phyloP scores from a whole-genome alignment of 2,888 invertebrate genomes.

The Macrophya annulata region DNA sequence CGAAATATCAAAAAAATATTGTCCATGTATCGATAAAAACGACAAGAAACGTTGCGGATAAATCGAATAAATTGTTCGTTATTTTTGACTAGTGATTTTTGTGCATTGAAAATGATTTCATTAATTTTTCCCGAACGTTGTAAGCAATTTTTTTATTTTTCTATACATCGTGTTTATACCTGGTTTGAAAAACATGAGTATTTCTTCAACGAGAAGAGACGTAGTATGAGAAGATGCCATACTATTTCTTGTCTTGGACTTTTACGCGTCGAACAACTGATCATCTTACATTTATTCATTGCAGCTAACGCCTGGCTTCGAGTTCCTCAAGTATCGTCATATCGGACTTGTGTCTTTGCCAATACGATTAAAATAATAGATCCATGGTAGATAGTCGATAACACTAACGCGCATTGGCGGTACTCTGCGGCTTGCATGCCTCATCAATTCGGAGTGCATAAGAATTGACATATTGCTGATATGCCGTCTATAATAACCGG shows the following conservation, averaged over 20 bases:
- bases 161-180: not conserved
- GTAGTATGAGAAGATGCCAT: not conserved
- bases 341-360: not conserved
- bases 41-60: not conserved
- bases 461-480: not conserved
- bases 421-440: constrained; percentile 28
- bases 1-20: not conserved
- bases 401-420: constrained; percentile 13
- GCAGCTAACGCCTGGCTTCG: constrained; percentile 18
- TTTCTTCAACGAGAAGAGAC: not conserved
- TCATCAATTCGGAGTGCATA: constrained; percentile 17
- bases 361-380: constrained; percentile 5
- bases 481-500: not conserved
- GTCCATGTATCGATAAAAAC: not conserved
- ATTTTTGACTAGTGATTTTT: not conserved
- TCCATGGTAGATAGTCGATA: not conserved
- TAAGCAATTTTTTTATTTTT: not conserved
- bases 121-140: not conserved
- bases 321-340: not conserved
- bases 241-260: not conserved
- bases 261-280: not conserved
- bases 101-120: not conserved
- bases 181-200: not conserved
- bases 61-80: not conserved
- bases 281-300: constrained; percentile 11